Evolutionary conservation across 2,888 invertebrate genomes (phyloP), one percentile per base, ranked within the genome.

Genomic region (Ochlodes sylvanus): DNA sequence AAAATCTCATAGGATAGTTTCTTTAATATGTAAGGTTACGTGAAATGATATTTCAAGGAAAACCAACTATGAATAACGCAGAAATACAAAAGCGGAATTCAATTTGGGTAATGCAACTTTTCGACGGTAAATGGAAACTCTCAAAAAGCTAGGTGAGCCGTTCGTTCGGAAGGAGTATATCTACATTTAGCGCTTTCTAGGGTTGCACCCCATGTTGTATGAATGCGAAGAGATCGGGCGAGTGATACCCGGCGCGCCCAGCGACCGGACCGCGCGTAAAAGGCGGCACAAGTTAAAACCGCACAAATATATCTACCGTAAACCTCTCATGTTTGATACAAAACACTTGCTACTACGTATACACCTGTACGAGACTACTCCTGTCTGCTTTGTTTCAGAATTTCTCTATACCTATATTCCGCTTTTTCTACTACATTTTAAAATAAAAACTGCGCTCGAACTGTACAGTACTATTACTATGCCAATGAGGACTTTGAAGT

Each of bases 91-190:
- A 80, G 79, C 74, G 72, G 72, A 78, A 86, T 85, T 87, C 84
- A 92, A 92, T 91, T 89, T 89, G 85, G 82, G 82, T 91, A 92
- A 91, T 92, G 92, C 82, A 88, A 88, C 82, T 86, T 90, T 88
- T 86, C 77, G 80, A 79, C 78, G 76, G 81, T 81, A 81, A 85
- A 85, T 79, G 81, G 80, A 76, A 82, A 86, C 80, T 84, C 76
- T 86, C 82, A 85, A 90, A 89, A 88, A 88, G 87, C 85, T 81
- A 79, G 84, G 84, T 82, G 83, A 85, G 86, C 83, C 75, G 77
- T 82, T 81, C 75, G 77, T 82, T 81, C 80, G 82, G 82, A 81
- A 84, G 79, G 78, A 83, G 81, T 88, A 85, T 87, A 83, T 87
- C 76, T 85, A 88, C 87, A 88, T 88, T 88, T 87, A 87, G 87